Evolutionary conservation across 2,797 vertebrate genomes (phyloP), one percentile per base, ranked within the genome.

Genomic region (Enteromius treurensis): DNA sequence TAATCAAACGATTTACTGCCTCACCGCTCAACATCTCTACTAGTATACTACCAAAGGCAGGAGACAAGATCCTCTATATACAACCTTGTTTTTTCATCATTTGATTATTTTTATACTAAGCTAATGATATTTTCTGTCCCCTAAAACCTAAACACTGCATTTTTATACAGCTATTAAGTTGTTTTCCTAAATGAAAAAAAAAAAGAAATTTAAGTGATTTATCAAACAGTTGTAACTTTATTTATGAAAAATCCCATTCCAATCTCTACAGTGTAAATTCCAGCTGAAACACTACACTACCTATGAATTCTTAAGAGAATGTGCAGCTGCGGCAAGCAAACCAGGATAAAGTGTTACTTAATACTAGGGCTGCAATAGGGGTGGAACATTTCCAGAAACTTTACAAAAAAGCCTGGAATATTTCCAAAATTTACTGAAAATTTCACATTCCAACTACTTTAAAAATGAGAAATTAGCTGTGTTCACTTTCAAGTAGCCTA

Each of bases 1-100:
- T 67, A 87, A 84, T 88, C 82, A 81, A 83, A 85, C 8, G 34
- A 83, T 86, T 42, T 47, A 58, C 70, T 75, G 69, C 77, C 53
- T 82, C 78, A 49, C 69, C n/a, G 60, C 75, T 49, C 77, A 78
- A 51, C 37, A 21, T 64, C 55, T 68, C 55, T n/a, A 51, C 40
- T 65, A 64, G 60, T 64, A 15, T 49, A 86, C 21, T 42, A 71
- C 26, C 73, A 85, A 76, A 69, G 29, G 23, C 70, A 76, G 13
- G 47, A 81, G 58, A 65, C 32, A 79, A 45, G 17, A 60, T 60
- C 11, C 23, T 58, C 37, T 34, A 34, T 17, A 40, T 26, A 70
- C 69, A 55, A 0, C 19, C 42, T 47, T 62, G 32, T 37, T 55
- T 40, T 70, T 58, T 23, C 49, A 80, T 47, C 10, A 45, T 29